These are phyloP conservation scores for Pyxicephalus adspersus DNA, from an alignment of 2,113 vertebrate genomes.

Conservation along the genomic window DNA sequence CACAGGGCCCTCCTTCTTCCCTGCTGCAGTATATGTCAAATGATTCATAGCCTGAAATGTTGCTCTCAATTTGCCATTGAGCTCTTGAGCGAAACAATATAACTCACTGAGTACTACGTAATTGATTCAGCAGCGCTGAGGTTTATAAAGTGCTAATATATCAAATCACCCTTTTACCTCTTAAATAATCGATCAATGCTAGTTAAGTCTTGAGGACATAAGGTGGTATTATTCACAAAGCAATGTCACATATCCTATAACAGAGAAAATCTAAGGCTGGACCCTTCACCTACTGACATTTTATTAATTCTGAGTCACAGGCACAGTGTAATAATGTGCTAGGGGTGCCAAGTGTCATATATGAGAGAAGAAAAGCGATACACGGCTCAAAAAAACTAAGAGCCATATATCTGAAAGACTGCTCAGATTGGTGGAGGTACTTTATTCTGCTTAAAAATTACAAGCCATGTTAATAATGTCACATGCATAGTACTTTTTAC, in stretches of 20 bases:
- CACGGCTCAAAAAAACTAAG: not conserved
- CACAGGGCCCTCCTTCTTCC: slow-evolving; percentile 39
- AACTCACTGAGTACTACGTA: slow-evolving; percentile 52
- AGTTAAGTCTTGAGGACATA: slow-evolving; percentile 36
- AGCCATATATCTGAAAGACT: slow-evolving; percentile 5
- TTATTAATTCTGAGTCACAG: slow-evolving; percentile 39
- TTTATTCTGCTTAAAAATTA: not conserved
- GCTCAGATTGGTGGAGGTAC: not conserved
- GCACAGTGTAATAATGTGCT: slow-evolving; percentile 20
- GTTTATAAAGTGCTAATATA: slow-evolving; percentile 52
- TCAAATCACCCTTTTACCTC: slow-evolving; percentile 34
- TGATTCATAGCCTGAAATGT: slow-evolving; percentile 52
- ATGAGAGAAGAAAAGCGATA: slow-evolving; percentile 9
- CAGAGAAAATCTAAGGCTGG: not conserved
- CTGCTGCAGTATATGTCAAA: slow-evolving; percentile 20
- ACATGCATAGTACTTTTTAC: not conserved
- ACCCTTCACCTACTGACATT: slow-evolving; percentile 36
- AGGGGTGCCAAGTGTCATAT: not conserved
- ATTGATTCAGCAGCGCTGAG: slow-evolving; percentile 31
- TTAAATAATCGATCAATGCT: slow-evolving; percentile 43
- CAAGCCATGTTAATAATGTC: not conserved
- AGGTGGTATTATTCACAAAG: slow-evolving; percentile 38
- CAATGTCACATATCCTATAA: slow-evolving; percentile 51
- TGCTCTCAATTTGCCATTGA: slow-evolving; percentile 49
- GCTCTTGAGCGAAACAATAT: slow-evolving; percentile 50